Evolutionary conservation across 2,797 vertebrate genomes (phyloP).

Genomic region (Sebastes wilsoni): DNA sequence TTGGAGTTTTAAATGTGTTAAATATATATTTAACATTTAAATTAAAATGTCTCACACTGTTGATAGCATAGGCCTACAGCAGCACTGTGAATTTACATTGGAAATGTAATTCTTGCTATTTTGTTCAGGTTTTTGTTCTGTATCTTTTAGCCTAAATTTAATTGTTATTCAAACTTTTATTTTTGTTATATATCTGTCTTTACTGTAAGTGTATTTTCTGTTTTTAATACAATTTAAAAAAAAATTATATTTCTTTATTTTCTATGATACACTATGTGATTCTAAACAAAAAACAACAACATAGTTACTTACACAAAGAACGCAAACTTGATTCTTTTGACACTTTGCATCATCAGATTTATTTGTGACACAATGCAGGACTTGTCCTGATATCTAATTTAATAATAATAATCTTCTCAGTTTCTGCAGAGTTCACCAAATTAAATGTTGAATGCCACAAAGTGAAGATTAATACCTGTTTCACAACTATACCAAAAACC

Average conservation of each 20-base stretch:
- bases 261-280: background rate
- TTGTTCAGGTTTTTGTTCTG: background rate
- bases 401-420: background rate
- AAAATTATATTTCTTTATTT: background rate
- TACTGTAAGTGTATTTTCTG: background rate
- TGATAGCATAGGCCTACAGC: background rate
- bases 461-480: background rate
- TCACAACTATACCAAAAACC: background rate
- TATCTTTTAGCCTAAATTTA: background rate
- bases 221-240: background rate
- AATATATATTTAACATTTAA: background rate
- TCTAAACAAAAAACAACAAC: too few relatives aligned
- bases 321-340: background rate
- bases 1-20: background rate
- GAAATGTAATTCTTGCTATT: background rate
- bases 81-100: fast-evolving
- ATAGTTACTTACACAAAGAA: too few relatives aligned
- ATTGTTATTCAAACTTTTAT: background rate
- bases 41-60: background rate
- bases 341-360: background rate
- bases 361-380: background rate
- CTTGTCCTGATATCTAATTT: too few relatives aligned
- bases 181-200: background rate
- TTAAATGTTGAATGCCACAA: background rate
- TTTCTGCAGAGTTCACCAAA: background rate